Percentiles rank a stretch among this genome's conserved stretches.
Conservation (phyloP, 2,888 invertebrate species). For the Aleiodes leptofemur region DNA sequence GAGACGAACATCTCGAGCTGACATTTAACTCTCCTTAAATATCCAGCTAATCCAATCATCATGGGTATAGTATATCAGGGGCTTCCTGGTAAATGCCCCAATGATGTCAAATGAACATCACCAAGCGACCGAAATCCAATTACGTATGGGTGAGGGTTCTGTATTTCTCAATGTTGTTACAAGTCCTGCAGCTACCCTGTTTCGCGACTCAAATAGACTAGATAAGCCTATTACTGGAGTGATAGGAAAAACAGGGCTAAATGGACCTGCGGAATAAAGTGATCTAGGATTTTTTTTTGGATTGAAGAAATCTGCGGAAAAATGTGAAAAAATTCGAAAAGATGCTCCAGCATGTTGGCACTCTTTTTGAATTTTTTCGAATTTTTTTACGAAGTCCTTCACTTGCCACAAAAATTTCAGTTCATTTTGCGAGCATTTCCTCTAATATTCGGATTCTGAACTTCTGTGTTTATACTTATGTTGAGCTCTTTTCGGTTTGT, state of each 20-base stretch:
- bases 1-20: constrained; percentile 38
- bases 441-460: constrained; percentile 63
- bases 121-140: constrained; percentile 70
- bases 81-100: constrained; percentile 63
- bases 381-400: too few relatives aligned
- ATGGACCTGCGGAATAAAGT: too few relatives aligned
- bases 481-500: constrained; percentile 41
- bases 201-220: constrained; percentile 54
- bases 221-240: constrained; percentile 71
- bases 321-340: too few relatives aligned
- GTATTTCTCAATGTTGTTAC: constrained; percentile 58
- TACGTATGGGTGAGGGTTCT: constrained; percentile 57
- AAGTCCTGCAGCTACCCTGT: constrained; percentile 38
- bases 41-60: constrained; percentile 65
- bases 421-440: too few relatives aligned
- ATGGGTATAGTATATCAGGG: constrained; percentile 51
- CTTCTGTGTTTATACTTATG: constrained; percentile 58
- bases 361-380: too few relatives aligned
- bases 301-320: too few relatives aligned
- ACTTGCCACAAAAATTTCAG: too few relatives aligned
- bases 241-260: constrained; percentile 54
- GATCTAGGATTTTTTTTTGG: too few relatives aligned
- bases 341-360: too few relatives aligned
- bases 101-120: constrained; percentile 74
- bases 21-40: constrained; percentile 61